Evolutionary conservation across 2,888 invertebrate species (phyloP).

Genomic region (Philopedon plagiatum): DNA sequence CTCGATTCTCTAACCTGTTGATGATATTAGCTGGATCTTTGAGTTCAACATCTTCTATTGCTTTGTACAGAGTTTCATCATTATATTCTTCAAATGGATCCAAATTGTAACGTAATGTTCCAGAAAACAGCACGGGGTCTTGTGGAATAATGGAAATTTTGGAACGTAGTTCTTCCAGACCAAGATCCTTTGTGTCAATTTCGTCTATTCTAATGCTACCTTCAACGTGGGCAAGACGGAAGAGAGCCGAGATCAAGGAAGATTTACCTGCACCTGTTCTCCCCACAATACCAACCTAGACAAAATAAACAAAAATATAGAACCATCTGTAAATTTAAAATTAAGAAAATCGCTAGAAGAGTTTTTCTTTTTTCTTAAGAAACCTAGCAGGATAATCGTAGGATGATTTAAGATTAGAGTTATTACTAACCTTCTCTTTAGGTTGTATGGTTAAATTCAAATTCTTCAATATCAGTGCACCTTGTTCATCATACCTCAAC

Average conservation of each 20-base stretch:
- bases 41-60: constrained; percentile 83
- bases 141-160: constrained; percentile 74
- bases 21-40: constrained; percentile 74
- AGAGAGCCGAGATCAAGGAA: constrained; percentile 84
- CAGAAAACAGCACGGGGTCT: constrained; percentile 80
- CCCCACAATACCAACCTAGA: constrained; percentile 81
- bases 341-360: too few relatives aligned
- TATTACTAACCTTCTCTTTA: constrained; percentile 76
- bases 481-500: constrained; percentile 77
- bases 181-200: constrained; percentile 73
- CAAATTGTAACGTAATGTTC: too few relatives aligned
- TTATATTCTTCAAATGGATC: too few relatives aligned
- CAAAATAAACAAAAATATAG: constrained; percentile 52
- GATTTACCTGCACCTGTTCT: constrained; percentile 91
- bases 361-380: too few relatives aligned
- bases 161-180: constrained; percentile 71
- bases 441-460: constrained; percentile 79
- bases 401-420: too few relatives aligned
- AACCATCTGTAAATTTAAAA: too few relatives aligned
- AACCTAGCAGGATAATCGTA: too few relatives aligned
- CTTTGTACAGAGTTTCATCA: constrained; percentile 80
- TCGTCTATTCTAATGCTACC: constrained; percentile 83
- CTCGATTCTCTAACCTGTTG: constrained; percentile 77
- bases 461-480: constrained; percentile 79
- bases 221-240: constrained; percentile 80